phyloP scores from a whole-genome alignment of 2,888 invertebrate genomes.

The Lasioglossum figueresi region DNA sequence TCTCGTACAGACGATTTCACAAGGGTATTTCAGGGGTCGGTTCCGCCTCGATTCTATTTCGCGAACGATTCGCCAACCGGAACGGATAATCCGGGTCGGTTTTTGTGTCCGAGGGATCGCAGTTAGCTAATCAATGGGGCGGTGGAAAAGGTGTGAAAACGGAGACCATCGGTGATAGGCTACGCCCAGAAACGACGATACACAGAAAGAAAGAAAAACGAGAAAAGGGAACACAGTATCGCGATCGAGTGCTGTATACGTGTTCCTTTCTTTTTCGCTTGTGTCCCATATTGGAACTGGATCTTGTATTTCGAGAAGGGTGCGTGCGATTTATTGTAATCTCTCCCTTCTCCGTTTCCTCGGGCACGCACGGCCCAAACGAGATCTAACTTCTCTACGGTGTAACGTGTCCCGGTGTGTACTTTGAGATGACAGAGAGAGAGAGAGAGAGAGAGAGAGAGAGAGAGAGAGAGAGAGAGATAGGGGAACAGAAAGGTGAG shows the following conservation, averaged over 20 bases:
- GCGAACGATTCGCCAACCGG: constrained; percentile 3
- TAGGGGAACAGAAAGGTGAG: constrained; percentile 12
- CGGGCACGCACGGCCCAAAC: constrained; percentile 42
- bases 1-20: background rate
- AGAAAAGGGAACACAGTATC: constrained; percentile 69
- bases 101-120: constrained; percentile 13
- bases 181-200: constrained; percentile 48
- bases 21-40: background rate
- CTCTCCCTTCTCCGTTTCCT: constrained; percentile 37
- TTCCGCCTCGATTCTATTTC: constrained; percentile 15
- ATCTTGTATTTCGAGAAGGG: constrained; percentile 79
- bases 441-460: constrained; percentile 35
- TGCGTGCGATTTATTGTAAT: constrained; percentile 78
- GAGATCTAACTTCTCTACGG: constrained; percentile 64
- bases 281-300: constrained; percentile 61
- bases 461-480: background rate
- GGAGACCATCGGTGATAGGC: constrained; percentile 57
- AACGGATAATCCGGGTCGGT: constrained; percentile 16
- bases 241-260: constrained; percentile 53
- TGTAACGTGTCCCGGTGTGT: constrained; percentile 51
- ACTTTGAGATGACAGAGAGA: constrained; percentile 49
- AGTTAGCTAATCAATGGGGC: constrained; percentile 43
- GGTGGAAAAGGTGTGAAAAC: constrained; percentile 56
- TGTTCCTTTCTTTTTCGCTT: constrained; percentile 41
- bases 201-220: background rate